phyloP scores from a whole-genome alignment of 2,797 vertebrate genomes.

The Mus caroli region DNA sequence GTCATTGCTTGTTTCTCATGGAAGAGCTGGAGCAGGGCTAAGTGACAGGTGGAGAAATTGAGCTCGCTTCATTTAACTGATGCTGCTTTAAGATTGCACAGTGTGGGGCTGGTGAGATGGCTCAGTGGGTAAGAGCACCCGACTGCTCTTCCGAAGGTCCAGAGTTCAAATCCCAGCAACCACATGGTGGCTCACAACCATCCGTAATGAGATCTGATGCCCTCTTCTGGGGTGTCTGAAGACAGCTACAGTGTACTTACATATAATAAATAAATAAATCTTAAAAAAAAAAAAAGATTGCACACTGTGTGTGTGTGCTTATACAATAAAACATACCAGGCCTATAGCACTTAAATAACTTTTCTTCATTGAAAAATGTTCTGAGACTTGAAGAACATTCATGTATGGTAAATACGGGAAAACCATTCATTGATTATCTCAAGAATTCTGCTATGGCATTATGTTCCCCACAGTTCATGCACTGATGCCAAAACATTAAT shows the following conservation, averaged over 20 bases:
- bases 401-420: neutral
- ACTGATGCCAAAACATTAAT: neutral
- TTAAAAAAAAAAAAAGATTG: no score
- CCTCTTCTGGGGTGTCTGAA: no score
- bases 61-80: conserved; percentile 11
- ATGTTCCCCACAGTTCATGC: neutral
- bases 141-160: no score
- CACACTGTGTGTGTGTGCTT: no score
- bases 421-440: conserved; percentile 18
- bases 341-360: neutral
- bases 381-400: neutral
- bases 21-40: conserved; percentile 44
- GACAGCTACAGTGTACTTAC: no score
- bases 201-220: no score
- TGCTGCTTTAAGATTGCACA: conserved; percentile 46
- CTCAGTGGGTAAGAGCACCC: no score
- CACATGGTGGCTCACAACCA: no score
- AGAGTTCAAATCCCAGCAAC: no score
- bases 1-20: neutral
- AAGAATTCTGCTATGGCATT: conserved; percentile 23
- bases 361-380: neutral
- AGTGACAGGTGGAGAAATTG: conserved; percentile 48
- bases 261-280: no score
- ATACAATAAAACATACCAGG: neutral
- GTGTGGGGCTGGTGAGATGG: no score